These are phyloP conservation scores for Drosophila truncata DNA, from an alignment of 1,140 invertebrate genomes.

Conservation along the genomic window DNA sequence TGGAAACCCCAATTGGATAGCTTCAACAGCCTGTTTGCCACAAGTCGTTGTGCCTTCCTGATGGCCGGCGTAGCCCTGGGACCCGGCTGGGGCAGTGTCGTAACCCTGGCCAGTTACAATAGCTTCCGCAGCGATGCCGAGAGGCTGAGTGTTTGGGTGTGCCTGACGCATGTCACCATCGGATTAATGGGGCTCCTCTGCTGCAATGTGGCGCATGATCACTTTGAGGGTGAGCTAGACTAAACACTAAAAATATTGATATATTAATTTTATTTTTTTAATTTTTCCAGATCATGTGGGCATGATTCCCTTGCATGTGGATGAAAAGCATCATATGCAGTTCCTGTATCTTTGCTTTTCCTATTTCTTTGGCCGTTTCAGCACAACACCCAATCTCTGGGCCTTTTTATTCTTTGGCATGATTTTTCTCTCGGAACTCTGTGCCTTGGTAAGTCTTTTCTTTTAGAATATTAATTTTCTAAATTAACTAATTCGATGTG, in stretches of 20 bases:
- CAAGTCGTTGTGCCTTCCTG: conserved; percentile 55
- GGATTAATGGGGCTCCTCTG: conserved; percentile 66
- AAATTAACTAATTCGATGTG: neutral
- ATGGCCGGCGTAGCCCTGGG: conserved; percentile 69
- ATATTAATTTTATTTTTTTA: neutral
- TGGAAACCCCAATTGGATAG: conserved; percentile 51
- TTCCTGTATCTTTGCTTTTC: conserved; percentile 73
- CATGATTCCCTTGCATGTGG: conserved; percentile 61
- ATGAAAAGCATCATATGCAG: conserved; percentile 75
- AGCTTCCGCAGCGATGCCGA: conserved; percentile 74
- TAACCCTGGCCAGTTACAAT: conserved; percentile 77
- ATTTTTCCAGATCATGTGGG: conserved; percentile 69
- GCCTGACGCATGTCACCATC: conserved; percentile 61
- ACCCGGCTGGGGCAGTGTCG: conserved; percentile 77
- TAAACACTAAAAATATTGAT: neutral
- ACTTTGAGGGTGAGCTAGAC: conserved; percentile 67
- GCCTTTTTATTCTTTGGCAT: conserved; percentile 74
- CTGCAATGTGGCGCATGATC: conserved; percentile 76
- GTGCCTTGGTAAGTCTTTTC: conserved; percentile 62
- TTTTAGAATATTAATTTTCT: neutral
- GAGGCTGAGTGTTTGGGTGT: conserved; percentile 68
- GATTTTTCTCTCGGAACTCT: conserved; percentile 74
- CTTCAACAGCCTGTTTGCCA: conserved; percentile 30
- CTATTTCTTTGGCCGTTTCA: conserved; percentile 74
- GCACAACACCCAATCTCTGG: conserved; percentile 74